These are phyloP conservation scores for Phataginus tetradactyla DNA, from an alignment of 2,797 vertebrate species.

Conservation along the genomic window DNA sequence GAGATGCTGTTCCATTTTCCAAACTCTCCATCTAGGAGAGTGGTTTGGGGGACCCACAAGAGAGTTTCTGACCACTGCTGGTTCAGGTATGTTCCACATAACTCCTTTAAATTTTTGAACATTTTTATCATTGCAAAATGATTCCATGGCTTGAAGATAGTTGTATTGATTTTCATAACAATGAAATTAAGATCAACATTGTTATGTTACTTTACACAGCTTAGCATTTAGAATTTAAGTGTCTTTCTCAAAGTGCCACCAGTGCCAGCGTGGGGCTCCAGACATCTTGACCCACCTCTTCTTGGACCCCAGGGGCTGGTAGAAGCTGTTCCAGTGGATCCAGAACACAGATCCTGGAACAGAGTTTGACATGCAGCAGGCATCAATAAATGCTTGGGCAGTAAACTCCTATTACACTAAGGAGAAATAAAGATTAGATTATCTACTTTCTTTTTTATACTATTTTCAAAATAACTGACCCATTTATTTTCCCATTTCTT, in stretches of 20 bases:
- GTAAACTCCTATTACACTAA: neutral
- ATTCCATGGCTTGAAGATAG: neutral
- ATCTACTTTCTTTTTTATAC: too few species aligned
- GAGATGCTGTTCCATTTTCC: neutral
- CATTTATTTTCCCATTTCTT: neutral
- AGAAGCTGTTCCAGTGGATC: neutral
- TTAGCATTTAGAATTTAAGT: neutral
- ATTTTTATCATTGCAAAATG: neutral
- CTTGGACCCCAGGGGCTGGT: fast-evolving
- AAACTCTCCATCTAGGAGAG: neutral
- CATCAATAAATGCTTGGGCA: neutral
- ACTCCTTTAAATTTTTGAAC: neutral
- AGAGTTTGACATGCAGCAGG: neutral
- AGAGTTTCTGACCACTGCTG: neutral
- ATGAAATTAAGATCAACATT: neutral
- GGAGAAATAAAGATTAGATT: neutral
- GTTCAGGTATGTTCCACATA: neutral
- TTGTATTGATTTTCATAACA: neutral
- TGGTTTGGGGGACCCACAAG: neutral
- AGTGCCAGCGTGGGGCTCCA: neutral
- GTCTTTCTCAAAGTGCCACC: neutral
- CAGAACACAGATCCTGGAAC: too few species aligned
- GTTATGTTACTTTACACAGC: neutral
- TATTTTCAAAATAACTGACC: neutral
- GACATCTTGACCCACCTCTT: fast-evolving